A percentile compares a stretch with the other conserved stretches of the same genome.
These are phyloP conservation scores for Neoitamus cyanurus DNA, from an alignment of 2,888 invertebrate genomes.

Conservation along the genomic window DNA sequence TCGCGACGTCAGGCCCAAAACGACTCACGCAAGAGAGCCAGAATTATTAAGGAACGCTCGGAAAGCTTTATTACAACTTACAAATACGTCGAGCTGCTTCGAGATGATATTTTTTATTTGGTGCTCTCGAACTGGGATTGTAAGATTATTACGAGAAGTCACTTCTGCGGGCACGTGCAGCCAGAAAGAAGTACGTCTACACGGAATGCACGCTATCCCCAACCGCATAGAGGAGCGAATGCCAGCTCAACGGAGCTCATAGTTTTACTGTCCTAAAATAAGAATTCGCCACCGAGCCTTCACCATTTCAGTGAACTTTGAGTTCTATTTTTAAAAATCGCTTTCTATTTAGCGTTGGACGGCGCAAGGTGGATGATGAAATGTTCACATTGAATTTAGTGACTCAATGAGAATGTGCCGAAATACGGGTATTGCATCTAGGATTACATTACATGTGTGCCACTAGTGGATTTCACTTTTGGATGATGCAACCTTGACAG, in stretches of 20 bases:
- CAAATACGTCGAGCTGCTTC: not conserved
- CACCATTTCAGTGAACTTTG: slow-evolving; percentile 8
- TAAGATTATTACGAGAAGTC: not conserved
- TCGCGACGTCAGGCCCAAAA: not conserved
- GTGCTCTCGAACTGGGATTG: not conserved
- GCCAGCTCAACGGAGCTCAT: not conserved
- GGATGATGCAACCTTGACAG: not conserved
- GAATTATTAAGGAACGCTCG: not conserved
- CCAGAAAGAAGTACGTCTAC: not conserved
- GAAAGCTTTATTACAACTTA: not conserved
- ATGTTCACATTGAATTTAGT: slow-evolving; percentile 6
- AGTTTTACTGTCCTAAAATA: not conserved
- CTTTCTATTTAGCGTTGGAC: not conserved
- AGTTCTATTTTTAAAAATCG: slow-evolving; percentile 4
- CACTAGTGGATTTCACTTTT: not conserved
- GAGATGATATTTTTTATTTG: not conserved
- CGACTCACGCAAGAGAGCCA: not conserved
- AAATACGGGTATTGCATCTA: not conserved
- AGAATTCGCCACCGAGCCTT: not conserved
- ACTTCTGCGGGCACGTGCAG: not conserved
- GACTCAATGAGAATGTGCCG: not conserved
- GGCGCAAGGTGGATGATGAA: not conserved
- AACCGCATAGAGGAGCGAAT: not conserved
- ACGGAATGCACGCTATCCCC: not conserved
- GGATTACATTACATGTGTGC: not conserved